A percentile compares a stretch with the other conserved stretches of the same genome.
Conservation (phyloP, 2,888 invertebrate genomes). For the Hydrotaea cyrtoneurina region DNA sequence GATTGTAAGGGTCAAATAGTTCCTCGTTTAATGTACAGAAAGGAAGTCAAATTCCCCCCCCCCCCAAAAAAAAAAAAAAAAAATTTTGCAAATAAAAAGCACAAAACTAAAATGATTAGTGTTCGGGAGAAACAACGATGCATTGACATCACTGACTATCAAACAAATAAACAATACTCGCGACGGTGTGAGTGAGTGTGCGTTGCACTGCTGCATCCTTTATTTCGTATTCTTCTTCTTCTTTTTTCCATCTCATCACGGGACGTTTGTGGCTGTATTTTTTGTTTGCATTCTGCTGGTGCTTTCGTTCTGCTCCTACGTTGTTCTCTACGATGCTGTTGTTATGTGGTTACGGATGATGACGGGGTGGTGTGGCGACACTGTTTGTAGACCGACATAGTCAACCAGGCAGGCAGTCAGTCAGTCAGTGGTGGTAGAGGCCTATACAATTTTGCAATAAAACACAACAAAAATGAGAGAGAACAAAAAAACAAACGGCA, state of each 20-base stretch:
- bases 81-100: not conserved
- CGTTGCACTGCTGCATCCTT: constrained; percentile 8
- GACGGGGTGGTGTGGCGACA: constrained; percentile 1
- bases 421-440: constrained; percentile 2
- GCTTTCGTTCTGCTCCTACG: constrained; percentile 17
- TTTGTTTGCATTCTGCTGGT: constrained; percentile 11
- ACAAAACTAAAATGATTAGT: too few relatives aligned
- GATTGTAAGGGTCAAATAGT: too few relatives aligned
- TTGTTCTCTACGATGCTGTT: not conserved
- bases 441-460: constrained; percentile 31
- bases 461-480: too few relatives aligned
- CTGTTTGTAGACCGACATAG: not conserved
- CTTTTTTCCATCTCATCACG: constrained; percentile 4
- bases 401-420: not conserved
- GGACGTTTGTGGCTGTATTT: constrained; percentile 20
- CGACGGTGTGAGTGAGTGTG: not conserved
- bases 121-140: not conserved
- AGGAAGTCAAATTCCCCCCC: too few relatives aligned
- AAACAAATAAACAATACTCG: constrained; percentile 17
- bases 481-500: not conserved
- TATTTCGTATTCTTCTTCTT: not conserved
- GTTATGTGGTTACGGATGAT: not conserved
- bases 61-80: too few relatives aligned
- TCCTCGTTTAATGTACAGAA: too few relatives aligned
- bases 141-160: not conserved